phyloP scores from a whole-genome alignment of 2,797 vertebrate species.

The Podargus strigoides region DNA sequence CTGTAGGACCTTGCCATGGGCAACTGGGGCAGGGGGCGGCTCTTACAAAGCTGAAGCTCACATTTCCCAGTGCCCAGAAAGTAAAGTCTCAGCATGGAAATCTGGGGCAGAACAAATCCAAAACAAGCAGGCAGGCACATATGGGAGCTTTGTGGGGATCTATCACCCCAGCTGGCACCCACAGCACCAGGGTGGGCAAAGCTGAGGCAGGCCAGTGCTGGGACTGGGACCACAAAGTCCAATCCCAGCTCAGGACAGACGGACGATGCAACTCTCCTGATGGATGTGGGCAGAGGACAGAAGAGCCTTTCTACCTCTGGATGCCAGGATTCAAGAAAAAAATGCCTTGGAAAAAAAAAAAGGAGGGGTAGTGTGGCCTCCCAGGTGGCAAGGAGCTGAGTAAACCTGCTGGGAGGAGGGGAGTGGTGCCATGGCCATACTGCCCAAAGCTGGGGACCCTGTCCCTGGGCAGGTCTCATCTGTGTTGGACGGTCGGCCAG shows the following conservation, averaged over 20 bases:
- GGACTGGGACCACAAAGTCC: not conserved
- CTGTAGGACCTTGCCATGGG: not conserved
- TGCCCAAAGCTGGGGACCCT: not conserved
- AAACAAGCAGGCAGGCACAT: not conserved
- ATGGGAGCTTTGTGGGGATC: not conserved
- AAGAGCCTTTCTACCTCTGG: not conserved
- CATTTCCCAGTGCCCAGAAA: not conserved
- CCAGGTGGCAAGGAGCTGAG: not conserved
- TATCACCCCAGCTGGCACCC: not conserved
- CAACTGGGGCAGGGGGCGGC: not conserved
- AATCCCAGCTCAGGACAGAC: not conserved
- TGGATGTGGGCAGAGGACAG: not conserved
- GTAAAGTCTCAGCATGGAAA: not conserved
- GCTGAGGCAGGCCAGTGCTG: not conserved
- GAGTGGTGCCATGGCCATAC: rapidly evolving
- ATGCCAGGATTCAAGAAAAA: not conserved
- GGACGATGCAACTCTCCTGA: not conserved
- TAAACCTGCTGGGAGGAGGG: not conserved
- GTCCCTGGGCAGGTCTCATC: not conserved
- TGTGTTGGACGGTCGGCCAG: rapidly evolving
- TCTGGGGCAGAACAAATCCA: not conserved
- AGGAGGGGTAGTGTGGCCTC: not conserved
- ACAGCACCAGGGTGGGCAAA: rapidly evolving
- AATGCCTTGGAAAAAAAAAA: not conserved
- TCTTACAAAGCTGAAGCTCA: rapidly evolving